Conservation (phyloP, 2,888 invertebrate genomes). For the Drosophila limbata region DNA sequence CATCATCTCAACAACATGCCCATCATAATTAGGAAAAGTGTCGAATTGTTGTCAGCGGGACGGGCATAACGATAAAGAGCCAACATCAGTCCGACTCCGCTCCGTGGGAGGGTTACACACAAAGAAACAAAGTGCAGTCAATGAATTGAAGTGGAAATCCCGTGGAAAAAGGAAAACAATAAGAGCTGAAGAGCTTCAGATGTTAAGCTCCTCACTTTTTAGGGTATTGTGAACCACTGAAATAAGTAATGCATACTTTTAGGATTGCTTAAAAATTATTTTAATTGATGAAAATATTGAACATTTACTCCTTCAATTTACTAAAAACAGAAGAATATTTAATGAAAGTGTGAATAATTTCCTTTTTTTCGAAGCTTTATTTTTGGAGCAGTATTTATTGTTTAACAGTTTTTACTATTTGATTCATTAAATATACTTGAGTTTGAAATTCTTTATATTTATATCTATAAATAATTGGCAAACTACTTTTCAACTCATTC, state of each 20-base stretch:
- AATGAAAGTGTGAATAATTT: too few species aligned
- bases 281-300: too few species aligned
- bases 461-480: background rate
- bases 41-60: constrained; percentile 71
- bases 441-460: background rate
- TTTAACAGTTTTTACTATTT: too few species aligned
- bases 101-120: constrained; percentile 20
- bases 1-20: constrained; percentile 70
- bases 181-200: background rate
- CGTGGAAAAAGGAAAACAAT: constrained; percentile 5
- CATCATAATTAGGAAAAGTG: constrained; percentile 81
- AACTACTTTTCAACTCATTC: background rate
- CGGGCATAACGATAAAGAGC: constrained; percentile 44
- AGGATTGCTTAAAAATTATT: background rate
- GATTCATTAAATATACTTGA: background rate
- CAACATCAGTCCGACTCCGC: constrained; percentile 35
- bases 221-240: background rate
- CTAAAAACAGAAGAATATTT: too few species aligned
- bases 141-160: constrained; percentile 34
- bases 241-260: background rate
- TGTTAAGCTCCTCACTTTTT: background rate
- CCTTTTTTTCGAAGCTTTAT: too few species aligned
- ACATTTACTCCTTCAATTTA: too few species aligned
- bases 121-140: constrained; percentile 29
- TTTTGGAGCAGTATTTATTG: too few species aligned